Conservation (phyloP, 92 coral and sea anemone species). For the Porites lobata region DNA sequence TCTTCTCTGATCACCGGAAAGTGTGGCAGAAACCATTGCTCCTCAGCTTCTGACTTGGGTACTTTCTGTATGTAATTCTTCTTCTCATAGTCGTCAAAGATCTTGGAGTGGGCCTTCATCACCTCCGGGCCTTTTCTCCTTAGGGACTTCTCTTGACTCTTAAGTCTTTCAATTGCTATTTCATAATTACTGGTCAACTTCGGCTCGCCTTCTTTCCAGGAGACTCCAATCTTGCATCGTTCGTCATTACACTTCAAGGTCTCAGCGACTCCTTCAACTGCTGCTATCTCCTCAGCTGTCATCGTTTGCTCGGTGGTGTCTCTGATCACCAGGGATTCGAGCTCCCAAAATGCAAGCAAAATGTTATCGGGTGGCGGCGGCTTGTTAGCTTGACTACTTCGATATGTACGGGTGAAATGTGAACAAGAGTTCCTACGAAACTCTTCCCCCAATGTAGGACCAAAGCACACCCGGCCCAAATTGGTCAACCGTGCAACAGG, state of each 20-base stretch:
- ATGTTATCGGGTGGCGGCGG: conserved; percentile 41
- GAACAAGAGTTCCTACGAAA: conserved; percentile 41
- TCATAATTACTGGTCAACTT: conserved; percentile 53
- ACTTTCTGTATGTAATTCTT: conserved; percentile 51
- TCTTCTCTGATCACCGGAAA: conserved; percentile 37
- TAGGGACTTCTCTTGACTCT: conserved; percentile 28
- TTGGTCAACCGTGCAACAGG: conserved; percentile 68
- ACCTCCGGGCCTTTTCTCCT: conserved; percentile 45
- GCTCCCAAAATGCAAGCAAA: conserved; percentile 52
- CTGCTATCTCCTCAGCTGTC: conserved; percentile 39
- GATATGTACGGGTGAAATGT: conserved; percentile 61
- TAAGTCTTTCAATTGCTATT: conserved; percentile 30
- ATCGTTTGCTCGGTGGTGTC: conserved; percentile 31
- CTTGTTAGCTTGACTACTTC: conserved; percentile 13
- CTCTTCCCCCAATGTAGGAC: conserved; percentile 56
- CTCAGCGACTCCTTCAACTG: conserved; percentile 19
- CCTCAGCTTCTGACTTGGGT: conserved; percentile 24
- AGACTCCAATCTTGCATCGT: conserved; percentile 6
- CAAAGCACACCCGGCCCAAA: conserved; percentile 73
- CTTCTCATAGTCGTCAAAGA: conserved; percentile 26
- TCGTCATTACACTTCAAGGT: not conserved
- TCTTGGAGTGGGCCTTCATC: conserved; percentile 30
- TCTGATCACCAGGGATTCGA: conserved; percentile 55
- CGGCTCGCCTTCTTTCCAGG: conserved; percentile 64
- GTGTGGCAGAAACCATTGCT: conserved; percentile 63